phyloP scores from a whole-genome alignment of 2,888 invertebrate genomes.

The Spodoptera picta region DNA sequence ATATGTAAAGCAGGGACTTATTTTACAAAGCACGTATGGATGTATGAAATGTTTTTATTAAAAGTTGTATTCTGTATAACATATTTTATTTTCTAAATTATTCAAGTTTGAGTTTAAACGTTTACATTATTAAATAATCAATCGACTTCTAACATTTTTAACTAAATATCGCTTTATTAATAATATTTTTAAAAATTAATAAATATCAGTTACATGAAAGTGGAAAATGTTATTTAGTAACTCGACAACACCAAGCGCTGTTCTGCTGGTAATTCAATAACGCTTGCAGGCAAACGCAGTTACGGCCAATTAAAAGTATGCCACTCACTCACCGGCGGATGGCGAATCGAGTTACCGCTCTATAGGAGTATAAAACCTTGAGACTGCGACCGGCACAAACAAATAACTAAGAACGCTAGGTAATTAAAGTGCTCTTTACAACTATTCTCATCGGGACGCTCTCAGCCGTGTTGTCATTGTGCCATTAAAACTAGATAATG shows the following conservation, averaged over 20 bases:
- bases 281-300: constrained; percentile 86
- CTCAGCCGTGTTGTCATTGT: constrained; percentile 44
- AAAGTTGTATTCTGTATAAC: no score
- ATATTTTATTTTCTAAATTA: no score
- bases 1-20: no score
- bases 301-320: constrained; percentile 88
- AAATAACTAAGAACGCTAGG: constrained; percentile 76
- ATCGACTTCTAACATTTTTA: no score
- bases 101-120: no score
- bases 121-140: no score
- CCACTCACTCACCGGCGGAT: constrained; percentile 80
- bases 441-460: constrained; percentile 71
- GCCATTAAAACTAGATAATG: constrained; percentile 44
- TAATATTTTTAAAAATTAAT: not conserved
- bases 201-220: constrained; percentile 39
- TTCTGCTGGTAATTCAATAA: constrained; percentile 83
- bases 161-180: no score
- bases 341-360: constrained; percentile 80
- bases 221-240: constrained; percentile 67
- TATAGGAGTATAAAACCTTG: constrained; percentile 70
- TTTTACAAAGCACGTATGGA: no score
- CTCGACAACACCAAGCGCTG: constrained; percentile 72
- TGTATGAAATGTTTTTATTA: no score
- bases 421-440: constrained; percentile 72
- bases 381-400: constrained; percentile 68